Evolutionary conservation across 1,140 invertebrate genomes (phyloP).

Genomic region (Solenopsis invicta): DNA sequence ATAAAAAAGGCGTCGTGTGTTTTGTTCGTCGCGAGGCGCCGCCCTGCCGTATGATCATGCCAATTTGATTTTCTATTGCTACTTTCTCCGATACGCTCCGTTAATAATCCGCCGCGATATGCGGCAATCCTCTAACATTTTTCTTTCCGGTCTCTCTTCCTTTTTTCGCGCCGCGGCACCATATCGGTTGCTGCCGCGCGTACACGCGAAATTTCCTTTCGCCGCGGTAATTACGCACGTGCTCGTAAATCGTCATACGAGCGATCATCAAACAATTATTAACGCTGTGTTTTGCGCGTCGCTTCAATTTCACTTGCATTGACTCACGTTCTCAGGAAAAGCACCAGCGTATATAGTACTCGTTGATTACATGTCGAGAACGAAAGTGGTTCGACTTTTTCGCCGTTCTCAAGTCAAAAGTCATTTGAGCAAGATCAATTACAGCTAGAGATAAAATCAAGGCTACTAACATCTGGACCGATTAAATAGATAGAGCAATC

Average conservation of each 20-base stretch:
- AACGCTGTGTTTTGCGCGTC: conserved; percentile 11
- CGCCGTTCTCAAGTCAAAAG: conserved; percentile 14
- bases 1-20: conserved; percentile 20
- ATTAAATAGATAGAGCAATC: not conserved
- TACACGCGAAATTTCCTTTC: conserved; percentile 81
- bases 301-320: conserved; percentile 47
- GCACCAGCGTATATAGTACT: not conserved
- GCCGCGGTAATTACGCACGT: conserved; percentile 61
- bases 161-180: conserved; percentile 76
- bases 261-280: conserved; percentile 4
- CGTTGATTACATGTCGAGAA: not conserved
- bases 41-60: conserved; percentile 37
- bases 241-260: conserved; percentile 10
- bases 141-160: conserved; percentile 71
- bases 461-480: not conserved
- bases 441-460: not conserved
- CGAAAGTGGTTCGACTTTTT: conserved; percentile 43
- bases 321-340: conserved; percentile 16
- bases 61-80: conserved; percentile 79
- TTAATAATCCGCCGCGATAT: conserved; percentile 81
- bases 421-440: conserved; percentile 31
- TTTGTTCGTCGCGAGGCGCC: conserved; percentile 68
- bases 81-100: conserved; percentile 86
- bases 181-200: conserved; percentile 48
- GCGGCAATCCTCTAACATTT: conserved; percentile 69